Conservation (phyloP, 30 jellyfish, hydroid and myxozoan genomes). For the Hydractinia echinata region DNA sequence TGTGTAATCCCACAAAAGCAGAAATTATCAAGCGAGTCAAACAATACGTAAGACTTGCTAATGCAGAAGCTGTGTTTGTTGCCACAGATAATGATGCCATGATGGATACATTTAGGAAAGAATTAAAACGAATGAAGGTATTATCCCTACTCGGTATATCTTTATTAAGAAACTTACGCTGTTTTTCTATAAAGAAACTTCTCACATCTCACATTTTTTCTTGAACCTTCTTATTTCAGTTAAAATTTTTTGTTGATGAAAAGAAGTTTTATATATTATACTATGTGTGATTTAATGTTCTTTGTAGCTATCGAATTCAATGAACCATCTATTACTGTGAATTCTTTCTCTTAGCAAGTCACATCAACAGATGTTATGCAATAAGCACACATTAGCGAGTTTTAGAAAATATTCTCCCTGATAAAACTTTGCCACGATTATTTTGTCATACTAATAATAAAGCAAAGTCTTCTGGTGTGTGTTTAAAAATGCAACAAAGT, state of each 20-base stretch:
- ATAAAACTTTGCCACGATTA: too few species aligned
- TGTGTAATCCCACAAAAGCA: slow-evolving; percentile 86
- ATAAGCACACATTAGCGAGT: too few species aligned
- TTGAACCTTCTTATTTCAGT: too few species aligned
- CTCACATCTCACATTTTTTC: too few species aligned
- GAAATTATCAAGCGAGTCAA: slow-evolving; percentile 55
- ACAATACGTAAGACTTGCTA: slow-evolving; percentile 33
- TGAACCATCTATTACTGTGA: too few species aligned
- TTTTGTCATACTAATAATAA: too few species aligned
- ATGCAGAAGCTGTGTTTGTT: slow-evolving; percentile 56
- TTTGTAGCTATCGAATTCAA: neutral
- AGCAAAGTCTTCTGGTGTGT: too few species aligned
- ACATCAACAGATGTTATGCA: too few species aligned
- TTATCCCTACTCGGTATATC: neutral
- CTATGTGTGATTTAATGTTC: neutral
- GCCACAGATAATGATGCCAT: slow-evolving; percentile 92
- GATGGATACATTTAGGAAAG: slow-evolving; percentile 55
- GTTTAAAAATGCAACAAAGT: neutral
- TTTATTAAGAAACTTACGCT: too few species aligned
- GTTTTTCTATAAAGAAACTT: too few species aligned
- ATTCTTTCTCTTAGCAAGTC: too few species aligned
- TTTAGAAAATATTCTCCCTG: too few species aligned
- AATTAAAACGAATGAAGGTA: slow-evolving; percentile 41
- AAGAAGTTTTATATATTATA: neutral
- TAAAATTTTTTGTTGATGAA: neutral